Base-by-base conservation (phyloP, 2,888 invertebrate genomes). In the Temnothorax ravouxi region DNA sequence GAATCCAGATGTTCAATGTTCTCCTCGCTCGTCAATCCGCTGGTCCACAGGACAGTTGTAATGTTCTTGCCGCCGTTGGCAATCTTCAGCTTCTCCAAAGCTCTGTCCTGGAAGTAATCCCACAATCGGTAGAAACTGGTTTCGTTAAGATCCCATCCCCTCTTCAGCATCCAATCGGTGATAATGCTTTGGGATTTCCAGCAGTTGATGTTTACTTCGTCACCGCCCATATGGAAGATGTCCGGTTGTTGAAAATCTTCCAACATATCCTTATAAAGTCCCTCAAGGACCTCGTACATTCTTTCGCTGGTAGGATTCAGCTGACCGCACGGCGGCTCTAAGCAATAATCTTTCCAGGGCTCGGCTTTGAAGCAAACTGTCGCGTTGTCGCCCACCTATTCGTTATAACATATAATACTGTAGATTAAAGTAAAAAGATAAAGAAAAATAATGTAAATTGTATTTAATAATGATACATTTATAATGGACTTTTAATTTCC, bases 141-240 rank as follows among this genome's bases (percentile, higher is more conserved):
- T 80, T 96, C 96, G 29, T 95, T 94, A 15, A 96, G 94, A 21
- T 96, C 95, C 97, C 97, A 97, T 1, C 96, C 96, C 89, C 96
- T 95, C 1, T 95, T 89, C 21, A 69, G 66, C 97, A 98, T 97
- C 96, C 97, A 97, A 38, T 96, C 95, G 81, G 96, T 96, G 79
- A 98, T 97, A 75, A 95, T 95, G 3, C 95, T 93, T 0, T 97
- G 97, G 0, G 96, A 96, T 92, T 97, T 97, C 98, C 98, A 98
- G 93, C 98, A 98, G 5, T 95, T 94, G 52, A 96, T 50, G 82
- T 92, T 96, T 1, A 97, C 98, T 94, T 98, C 98, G 92, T 98
- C 98, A 0, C 98, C 98, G 1, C 98, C 98, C 98, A 98, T 98
- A 94, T 98, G 98, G 95, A 98, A 98, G 2, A 98, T 95, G 92